Conservation (phyloP, 2,113 vertebrate species). For the Silurus glanis region DNA sequence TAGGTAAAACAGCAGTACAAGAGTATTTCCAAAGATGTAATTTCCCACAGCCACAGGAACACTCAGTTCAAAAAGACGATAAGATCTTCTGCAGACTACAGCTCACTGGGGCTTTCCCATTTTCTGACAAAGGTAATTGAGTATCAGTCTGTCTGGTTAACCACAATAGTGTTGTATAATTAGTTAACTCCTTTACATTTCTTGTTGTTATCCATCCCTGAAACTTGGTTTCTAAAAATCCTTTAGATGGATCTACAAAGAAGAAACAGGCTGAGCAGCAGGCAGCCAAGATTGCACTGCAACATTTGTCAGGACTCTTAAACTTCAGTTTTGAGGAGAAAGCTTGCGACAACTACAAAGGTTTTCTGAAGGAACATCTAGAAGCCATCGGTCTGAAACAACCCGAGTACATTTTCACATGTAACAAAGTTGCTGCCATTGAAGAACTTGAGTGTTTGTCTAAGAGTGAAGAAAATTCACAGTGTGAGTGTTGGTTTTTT, state of each 20-base stretch:
- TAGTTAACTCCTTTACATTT: neutral
- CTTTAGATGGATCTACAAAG: constrained; percentile 43
- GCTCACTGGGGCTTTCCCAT: constrained; percentile 51
- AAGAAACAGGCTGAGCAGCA: constrained; percentile 53
- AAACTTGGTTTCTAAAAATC: neutral
- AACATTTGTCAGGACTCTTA: constrained; percentile 45
- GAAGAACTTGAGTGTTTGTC: neutral
- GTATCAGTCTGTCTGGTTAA: neutral
- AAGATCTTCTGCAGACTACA: constrained; percentile 47
- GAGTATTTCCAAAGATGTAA: constrained; percentile 24
- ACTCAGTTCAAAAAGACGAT: neutral
- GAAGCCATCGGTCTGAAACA: neutral
- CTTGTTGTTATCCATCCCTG: neutral
- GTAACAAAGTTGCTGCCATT: neutral
- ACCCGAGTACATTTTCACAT: constrained; percentile 24
- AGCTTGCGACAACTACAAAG: constrained; percentile 47
- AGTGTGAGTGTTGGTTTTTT: neutral
- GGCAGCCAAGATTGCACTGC: constrained; percentile 56
- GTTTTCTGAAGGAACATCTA: constrained; percentile 53
- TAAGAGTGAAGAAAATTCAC: neutral
- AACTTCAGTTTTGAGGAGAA: neutral
- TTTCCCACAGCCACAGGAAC: constrained; percentile 36
- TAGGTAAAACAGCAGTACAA: constrained; percentile 31
- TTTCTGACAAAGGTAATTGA: constrained; percentile 51
- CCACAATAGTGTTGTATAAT: neutral